Percentiles rank a stretch among this genome's conserved stretches.
Evolutionary conservation across 2,113 vertebrate species (phyloP).

Genomic region (Echinops telfairi): DNA sequence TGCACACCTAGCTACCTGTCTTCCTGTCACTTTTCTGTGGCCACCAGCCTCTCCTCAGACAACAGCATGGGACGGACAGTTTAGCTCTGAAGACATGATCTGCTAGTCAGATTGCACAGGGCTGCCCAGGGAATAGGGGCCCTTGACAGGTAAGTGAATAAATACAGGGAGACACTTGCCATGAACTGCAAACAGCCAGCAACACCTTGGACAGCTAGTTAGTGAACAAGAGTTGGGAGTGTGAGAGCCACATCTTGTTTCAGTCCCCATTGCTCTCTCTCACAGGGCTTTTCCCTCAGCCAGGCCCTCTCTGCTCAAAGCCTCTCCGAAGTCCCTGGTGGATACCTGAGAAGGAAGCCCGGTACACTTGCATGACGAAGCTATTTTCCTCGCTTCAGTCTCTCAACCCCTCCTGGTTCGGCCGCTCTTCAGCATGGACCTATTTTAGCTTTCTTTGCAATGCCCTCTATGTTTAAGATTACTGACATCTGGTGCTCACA

Average conservation of each 20-base stretch:
- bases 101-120: constrained; percentile 48
- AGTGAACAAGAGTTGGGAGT: neutral
- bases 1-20: constrained; percentile 33
- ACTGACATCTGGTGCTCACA: fast-evolving
- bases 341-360: neutral
- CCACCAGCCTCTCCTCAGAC: neutral
- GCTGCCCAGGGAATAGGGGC: neutral
- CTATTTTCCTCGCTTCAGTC: neutral
- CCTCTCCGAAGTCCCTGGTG: neutral
- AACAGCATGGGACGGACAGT: constrained; percentile 38
- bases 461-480: neutral
- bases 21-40: constrained; percentile 45
- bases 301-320: neutral
- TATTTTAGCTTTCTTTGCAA: neutral
- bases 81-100: constrained; percentile 60
- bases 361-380: neutral
- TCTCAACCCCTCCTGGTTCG: neutral
- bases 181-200: constrained; percentile 44
- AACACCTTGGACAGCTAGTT: constrained; percentile 22
- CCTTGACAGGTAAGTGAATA: constrained; percentile 51
- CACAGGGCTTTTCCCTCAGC: neutral
- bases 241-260: neutral
- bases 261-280: neutral
- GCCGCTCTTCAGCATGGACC: neutral
- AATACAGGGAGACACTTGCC: constrained; percentile 38